A percentile compares a stretch with the other conserved stretches of the same genome.
Evolutionary conservation across 2,888 invertebrate genomes (phyloP).

Genomic region (Coremacera marginata): DNA sequence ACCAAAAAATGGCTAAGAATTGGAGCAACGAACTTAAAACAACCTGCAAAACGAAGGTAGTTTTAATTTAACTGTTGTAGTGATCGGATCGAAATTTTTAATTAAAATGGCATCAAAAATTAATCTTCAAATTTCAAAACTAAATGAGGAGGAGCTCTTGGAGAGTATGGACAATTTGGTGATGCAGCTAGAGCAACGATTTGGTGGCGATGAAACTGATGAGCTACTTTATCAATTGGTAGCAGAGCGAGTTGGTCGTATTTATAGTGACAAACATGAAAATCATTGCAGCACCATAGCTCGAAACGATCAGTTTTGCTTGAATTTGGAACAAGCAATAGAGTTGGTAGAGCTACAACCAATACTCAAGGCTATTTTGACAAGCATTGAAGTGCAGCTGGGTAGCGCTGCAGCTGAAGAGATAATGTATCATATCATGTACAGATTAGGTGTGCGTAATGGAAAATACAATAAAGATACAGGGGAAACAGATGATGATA

Average conservation of each 20-base stretch:
- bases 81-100: background rate
- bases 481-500: background rate
- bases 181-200: background rate
- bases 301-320: background rate
- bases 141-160: background rate
- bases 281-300: background rate
- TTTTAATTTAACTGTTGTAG: background rate
- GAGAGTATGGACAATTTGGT: background rate
- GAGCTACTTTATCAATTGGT: conserved; percentile 4
- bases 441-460: conserved; percentile 6
- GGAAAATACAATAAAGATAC: conserved; percentile 1
- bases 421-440: conserved; percentile 13
- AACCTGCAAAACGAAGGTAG: background rate
- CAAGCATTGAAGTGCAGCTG: background rate
- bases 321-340: background rate
- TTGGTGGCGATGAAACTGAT: background rate
- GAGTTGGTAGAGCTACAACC: background rate
- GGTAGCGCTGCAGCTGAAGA: background rate
- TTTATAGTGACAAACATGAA: background rate
- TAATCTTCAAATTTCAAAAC: background rate
- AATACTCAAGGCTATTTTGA: background rate
- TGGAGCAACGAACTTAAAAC: no score
- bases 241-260: conserved; percentile 1
- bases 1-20: no score
- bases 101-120: background rate